Evolutionary conservation across 2,888 invertebrate species (phyloP), one percentile per base, ranked within the genome.

Genomic region (Pecten maximus): DNA sequence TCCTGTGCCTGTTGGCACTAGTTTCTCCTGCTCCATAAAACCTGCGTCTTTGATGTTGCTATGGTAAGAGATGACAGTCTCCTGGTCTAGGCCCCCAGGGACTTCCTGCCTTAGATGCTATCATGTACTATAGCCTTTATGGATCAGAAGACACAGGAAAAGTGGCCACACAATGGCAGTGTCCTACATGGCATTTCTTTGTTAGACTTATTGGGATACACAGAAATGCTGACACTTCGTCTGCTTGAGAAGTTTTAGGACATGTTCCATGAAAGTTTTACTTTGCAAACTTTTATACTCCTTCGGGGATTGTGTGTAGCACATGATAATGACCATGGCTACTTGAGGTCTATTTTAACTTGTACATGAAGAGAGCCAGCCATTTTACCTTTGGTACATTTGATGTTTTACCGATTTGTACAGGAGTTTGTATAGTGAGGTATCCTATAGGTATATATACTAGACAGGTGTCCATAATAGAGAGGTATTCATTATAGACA

Each of bases 61-160:
- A 74, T 74, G 28, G 23, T 54, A 54, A 8, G 74, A 74, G 74
- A 74, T 74, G 74, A 74, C 74, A 74, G 74, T 74, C 74, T 74
- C 8, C 1, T 8, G 28, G 74, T 12, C 28, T 28, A 28, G 74
- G 74, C 74, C 74, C 60, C 28, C 60, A 28, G 35, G 74, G 74
- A 74, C 74, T 74, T 74, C 74, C 74, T 74, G 74, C 74, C 74
- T 74, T 8, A 74, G 74, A 74, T 74, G 74, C 23, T 74, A 74
- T 74, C 74, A 74, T 74, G 74, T 74, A 74, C 35, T 8, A 28
- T 74, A 74, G 23, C 16, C 74, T 74, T 74, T 74, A 74, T 74
- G 74, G 74, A 28, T 74, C 35, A 74, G n/a, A 28, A 60, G 23
- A 60, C 60, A 60, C 60, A 60, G 60, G 60, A 60, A 60, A 60